These are phyloP conservation scores for Brienomyrus longianalis DNA, from an alignment of 2,113 vertebrate species.

Conservation along the genomic window DNA sequence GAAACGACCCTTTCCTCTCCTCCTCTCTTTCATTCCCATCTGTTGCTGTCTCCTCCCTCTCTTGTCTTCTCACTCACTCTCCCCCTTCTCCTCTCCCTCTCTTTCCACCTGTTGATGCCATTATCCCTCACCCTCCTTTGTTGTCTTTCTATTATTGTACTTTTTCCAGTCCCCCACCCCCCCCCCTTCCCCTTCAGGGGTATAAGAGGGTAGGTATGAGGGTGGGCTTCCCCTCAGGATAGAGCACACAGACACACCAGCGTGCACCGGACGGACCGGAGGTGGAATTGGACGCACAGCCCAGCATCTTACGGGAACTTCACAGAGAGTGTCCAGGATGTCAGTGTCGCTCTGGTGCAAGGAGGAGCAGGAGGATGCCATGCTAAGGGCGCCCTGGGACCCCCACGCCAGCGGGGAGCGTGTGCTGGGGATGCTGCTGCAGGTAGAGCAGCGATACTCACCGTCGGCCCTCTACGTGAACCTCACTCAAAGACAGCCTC, in stretches of 20 bases:
- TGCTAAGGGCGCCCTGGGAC: slow-evolving; percentile 59
- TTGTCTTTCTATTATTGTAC: slow-evolving; percentile 49
- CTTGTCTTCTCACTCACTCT: slow-evolving; percentile 29
- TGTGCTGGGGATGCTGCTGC: slow-evolving; percentile 61
- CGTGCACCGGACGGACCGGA: neutral
- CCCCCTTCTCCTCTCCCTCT: slow-evolving; percentile 28
- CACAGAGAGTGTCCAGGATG: slow-evolving; percentile 24
- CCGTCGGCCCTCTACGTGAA: slow-evolving; percentile 58
- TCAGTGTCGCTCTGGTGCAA: slow-evolving; percentile 65
- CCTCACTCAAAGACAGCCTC: slow-evolving; percentile 59
- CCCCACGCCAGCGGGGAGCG: slow-evolving; percentile 57
- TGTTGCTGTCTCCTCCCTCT: slow-evolving; percentile 63
- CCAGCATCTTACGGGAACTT: neutral
- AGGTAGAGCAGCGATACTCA: slow-evolving; percentile 57
- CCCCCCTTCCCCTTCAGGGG: neutral
- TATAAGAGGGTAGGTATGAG: slow-evolving; percentile 45
- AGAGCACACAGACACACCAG: neutral
- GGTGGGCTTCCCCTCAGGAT: neutral
- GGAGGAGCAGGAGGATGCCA: slow-evolving; percentile 40
- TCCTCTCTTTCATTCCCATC: slow-evolving; percentile 47
- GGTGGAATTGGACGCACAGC: neutral
- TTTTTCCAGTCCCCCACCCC: slow-evolving; percentile 24
- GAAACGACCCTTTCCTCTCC: slow-evolving; percentile 15
- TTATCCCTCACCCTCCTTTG: slow-evolving; percentile 50
- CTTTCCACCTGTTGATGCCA: slow-evolving; percentile 66